Base-by-base conservation (phyloP, 2,888 invertebrate species). In the Conomelus anceps region DNA sequence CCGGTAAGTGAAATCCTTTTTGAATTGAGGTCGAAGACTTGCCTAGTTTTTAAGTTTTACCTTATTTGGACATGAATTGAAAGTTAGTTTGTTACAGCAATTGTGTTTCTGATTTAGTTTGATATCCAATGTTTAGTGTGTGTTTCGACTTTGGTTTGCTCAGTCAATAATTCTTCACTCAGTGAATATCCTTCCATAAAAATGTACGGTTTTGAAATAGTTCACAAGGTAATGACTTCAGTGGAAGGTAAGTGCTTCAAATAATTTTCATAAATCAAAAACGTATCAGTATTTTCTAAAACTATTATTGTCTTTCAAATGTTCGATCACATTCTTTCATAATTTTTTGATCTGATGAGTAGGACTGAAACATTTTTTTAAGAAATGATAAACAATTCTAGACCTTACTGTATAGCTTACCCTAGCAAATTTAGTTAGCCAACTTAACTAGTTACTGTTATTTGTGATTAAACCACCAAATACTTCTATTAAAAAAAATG, bases 141-240 rank as follows among this genome's bases (percentile, higher is more conserved):
- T 86, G 84, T 84, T 29, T 86, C 88, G 84, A 6, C 23, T 23
- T 34, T 88, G 88, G 63, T 34, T 22, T 41, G 23, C 17, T 24
- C n/a, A 85, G 84, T 85, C 88, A 94, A 93, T 91, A 91, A 89
- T 90, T 89, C 86, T 34, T 86, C 87, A 84, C 26, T 87, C 88
- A 89, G 86, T 89, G 89, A 90, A 90, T 90, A 89, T 89, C 34
- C 88, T 88, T 26, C 26, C n/a, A 26, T 90, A 90, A 93, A 90
- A 90, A 96, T 96, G 96, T 96, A 96, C 93, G 95, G 96, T 93
- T 97, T 96, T 94, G 96, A 96, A 92, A 96, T 96, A 87, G 95
- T 96, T 88, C 95, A 95, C 91, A 96, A 96, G 93, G 94, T 96
- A 91, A 95, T 97, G 92, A 95, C 96, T 91, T 96, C 97, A 4